Conservation (phyloP, 2,113 vertebrate genomes). For the Mirza zaza region DNA sequence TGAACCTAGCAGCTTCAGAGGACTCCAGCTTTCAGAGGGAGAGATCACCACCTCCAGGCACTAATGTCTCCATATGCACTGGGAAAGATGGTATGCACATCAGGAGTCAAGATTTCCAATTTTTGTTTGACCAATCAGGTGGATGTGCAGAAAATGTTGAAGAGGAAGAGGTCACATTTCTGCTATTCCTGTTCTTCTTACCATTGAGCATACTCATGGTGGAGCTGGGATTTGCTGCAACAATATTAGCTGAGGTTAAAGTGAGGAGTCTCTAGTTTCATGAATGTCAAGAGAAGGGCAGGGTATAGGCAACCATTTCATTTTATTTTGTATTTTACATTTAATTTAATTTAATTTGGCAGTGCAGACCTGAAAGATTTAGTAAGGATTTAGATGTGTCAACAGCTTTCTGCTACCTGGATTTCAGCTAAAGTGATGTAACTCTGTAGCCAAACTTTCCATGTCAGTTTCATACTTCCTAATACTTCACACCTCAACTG, state of each 20-base stretch:
- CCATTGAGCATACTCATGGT: background rate
- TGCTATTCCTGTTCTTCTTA: background rate
- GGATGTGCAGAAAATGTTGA: background rate
- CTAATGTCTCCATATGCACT: too few relatives aligned
- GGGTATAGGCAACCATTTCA: background rate
- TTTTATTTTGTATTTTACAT: background rate
- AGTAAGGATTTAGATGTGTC: background rate
- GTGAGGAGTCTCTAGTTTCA: background rate
- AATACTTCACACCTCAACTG: background rate
- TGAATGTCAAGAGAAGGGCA: background rate
- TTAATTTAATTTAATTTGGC: background rate
- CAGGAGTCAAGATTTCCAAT: background rate
- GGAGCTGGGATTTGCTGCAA: background rate
- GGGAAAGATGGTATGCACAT: background rate
- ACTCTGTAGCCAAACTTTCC: background rate
- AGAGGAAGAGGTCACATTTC: background rate
- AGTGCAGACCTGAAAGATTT: background rate
- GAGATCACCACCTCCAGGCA: background rate
- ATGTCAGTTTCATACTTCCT: background rate
- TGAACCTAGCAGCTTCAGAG: background rate
- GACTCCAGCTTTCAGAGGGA: background rate
- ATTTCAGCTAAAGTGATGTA: background rate
- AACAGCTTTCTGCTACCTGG: background rate
- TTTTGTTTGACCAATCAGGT: background rate
- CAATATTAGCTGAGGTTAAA: background rate